Percentiles rank a stretch among this genome's conserved stretches.
phyloP scores from a whole-genome alignment of 1,140 invertebrate species.

The Leptopilina clavipes region DNA sequence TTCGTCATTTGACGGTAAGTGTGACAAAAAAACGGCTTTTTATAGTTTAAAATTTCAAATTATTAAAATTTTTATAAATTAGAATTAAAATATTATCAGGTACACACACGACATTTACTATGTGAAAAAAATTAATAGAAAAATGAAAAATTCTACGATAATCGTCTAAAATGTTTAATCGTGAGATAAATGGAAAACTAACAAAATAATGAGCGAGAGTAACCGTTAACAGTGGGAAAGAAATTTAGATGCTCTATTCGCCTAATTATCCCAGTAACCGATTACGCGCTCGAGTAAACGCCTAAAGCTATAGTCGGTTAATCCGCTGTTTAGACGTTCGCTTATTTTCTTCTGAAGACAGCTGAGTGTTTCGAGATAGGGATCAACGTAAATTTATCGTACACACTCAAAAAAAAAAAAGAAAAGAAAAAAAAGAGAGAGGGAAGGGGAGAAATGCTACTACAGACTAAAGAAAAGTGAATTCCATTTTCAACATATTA shows the following conservation, averaged over 20 bases:
- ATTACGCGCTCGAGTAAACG: constrained; percentile 34
- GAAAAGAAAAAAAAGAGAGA: too few relatives aligned
- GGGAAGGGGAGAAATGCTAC: too few relatives aligned
- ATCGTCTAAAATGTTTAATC: not conserved
- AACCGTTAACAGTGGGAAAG: constrained; percentile 31
- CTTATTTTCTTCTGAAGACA: constrained; percentile 28
- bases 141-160: not conserved
- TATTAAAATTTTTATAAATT: too few relatives aligned
- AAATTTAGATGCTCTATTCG: constrained; percentile 31
- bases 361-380: constrained; percentile 30
- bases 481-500: constrained; percentile 30
- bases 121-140: not conserved
- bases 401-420: not conserved
- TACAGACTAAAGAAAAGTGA: not conserved
- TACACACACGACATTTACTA: too few relatives aligned
- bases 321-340: constrained; percentile 34
- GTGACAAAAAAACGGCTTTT: too few relatives aligned
- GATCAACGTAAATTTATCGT: constrained; percentile 34
- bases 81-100: too few relatives aligned
- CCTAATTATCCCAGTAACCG: constrained; percentile 31
- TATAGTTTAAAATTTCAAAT: too few relatives aligned
- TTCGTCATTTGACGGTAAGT: too few relatives aligned
- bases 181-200: constrained; percentile 4
- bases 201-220: constrained; percentile 29
- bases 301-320: constrained; percentile 32